Base-by-base conservation (phyloP, 2,113 vertebrate species). In the Pungitius pungitius region DNA sequence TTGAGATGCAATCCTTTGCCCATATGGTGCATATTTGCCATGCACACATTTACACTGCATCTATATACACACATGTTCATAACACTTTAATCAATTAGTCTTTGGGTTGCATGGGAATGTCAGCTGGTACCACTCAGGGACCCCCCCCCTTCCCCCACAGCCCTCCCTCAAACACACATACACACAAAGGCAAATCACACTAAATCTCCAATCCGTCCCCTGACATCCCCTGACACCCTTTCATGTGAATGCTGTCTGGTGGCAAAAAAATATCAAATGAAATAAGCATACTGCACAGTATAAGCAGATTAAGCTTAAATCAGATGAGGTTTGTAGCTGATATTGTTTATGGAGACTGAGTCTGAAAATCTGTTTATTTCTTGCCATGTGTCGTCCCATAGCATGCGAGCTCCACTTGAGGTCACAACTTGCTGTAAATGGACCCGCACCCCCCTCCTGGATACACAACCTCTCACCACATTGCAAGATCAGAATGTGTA, bases 21-120 rank as follows among this genome's bases (percentile, higher is more conserved):
- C 90, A 87, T 91, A 88, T 88, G 91, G 86, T 55, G 66, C 40
- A 69, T 75, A 85, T 88, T 83, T 77, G 15, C 82, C 80, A 83
- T 64, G 68, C 83, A 80, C 40, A 70, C 77, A 76, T 68, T 51
- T 51, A 69, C 55, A 57, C 81, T 61, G 33, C 66, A 80, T 81
- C 70, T 73, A 69, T 69, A 74, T 58, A 81, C 77, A 84, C 87
- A 86, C 85, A 84, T 84, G 69, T 60, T 82, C 84, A 84, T 76
- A 85, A 75, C 81, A 67, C 73, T 89, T 88, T 85, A 91, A 91
- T 91, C 89, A 92, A 92, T 93, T 88, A 91, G 83, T 85, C 52
- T 83, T 77, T 82, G 77, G 78, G 78, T 86, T 88, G 73, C 84
- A 86, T 69, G 80, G 78, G 77, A 90, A 87, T 90, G 88, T 92